A percentile compares a stretch with the other conserved stretches of the same genome.
Conservation (phyloP, 2,797 vertebrate species). For the Brachyrhaphis roseni region DNA sequence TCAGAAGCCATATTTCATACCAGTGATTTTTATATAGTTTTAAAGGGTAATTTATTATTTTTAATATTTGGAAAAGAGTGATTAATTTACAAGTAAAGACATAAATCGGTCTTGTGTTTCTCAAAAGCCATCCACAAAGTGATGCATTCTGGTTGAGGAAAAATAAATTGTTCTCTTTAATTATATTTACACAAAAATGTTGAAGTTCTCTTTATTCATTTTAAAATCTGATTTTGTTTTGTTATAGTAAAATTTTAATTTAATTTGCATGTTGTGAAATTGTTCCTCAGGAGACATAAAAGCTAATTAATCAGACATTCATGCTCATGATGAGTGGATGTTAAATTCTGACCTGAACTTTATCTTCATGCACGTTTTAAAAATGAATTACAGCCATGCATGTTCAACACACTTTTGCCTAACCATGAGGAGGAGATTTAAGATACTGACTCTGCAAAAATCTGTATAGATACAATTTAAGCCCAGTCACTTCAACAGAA, state of each 20-base stretch:
- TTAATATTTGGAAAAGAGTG: not conserved
- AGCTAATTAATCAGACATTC: not conserved
- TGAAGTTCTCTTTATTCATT: not conserved
- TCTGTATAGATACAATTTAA: constrained; percentile 51
- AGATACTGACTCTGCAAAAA: constrained; percentile 40
- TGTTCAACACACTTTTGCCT: constrained; percentile 14
- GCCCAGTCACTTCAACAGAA: constrained; percentile 40
- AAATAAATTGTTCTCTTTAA: not conserved
- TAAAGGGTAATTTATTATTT: not conserved
- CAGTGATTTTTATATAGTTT: not conserved
- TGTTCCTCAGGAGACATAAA: not conserved
- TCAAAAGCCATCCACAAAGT: not conserved
- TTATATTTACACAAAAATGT: not conserved
- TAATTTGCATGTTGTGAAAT: not conserved
- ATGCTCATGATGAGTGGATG: not conserved
- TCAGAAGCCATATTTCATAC: not conserved
- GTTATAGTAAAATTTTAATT: not conserved
- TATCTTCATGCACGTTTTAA: not conserved
- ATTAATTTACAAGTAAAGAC: not conserved
- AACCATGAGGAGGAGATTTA: constrained; percentile 46
- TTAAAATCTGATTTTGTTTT: not conserved
- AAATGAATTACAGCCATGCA: constrained; percentile 12
- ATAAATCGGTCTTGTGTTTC: not conserved
- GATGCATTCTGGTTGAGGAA: not conserved
- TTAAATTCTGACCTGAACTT: not conserved